A percentile compares a stretch with the other conserved stretches of the same genome.
Evolutionary conservation across 2,888 invertebrate genomes (phyloP).

Genomic region (Geophilus truncorum): DNA sequence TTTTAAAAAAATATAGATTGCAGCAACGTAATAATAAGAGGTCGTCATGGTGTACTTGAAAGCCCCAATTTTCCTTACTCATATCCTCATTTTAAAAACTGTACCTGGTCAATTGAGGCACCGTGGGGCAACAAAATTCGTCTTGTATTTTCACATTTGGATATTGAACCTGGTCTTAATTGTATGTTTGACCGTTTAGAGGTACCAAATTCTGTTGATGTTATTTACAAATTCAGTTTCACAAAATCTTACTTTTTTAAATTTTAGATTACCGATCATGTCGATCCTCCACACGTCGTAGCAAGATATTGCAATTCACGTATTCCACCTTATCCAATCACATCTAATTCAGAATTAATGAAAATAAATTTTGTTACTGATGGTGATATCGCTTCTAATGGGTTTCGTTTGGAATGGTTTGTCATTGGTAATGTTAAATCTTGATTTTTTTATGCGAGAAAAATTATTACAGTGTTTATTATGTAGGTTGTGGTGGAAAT

Average conservation of each 20-base stretch:
- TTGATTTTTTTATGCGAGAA: not conserved
- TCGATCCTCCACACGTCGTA: slow-evolving; percentile 45
- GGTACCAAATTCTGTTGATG: too few species aligned
- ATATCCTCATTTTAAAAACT: slow-evolving; percentile 61
- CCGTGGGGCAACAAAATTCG: slow-evolving; percentile 72
- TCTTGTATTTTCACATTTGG: slow-evolving; percentile 74
- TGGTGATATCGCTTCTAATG: slow-evolving; percentile 53
- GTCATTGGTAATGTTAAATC: slow-evolving; percentile 54
- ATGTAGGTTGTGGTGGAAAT: slow-evolving; percentile 65
- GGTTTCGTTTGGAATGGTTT: slow-evolving; percentile 79
- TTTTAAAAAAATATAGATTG: slow-evolving; percentile 57
- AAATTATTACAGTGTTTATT: slow-evolving; percentile 27
- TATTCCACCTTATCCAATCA: too few species aligned
- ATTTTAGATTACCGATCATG: slow-evolving; percentile 52
- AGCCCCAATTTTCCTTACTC: slow-evolving; percentile 73
- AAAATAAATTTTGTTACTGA: slow-evolving; percentile 65
- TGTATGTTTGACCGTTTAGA: too few species aligned
- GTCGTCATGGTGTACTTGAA: slow-evolving; percentile 69
- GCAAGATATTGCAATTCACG: not conserved
- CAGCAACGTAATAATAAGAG: slow-evolving; percentile 56
- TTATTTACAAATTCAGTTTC: too few species aligned
- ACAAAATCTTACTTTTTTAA: not conserved
- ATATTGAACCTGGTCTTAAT: too few species aligned
- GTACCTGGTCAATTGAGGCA: slow-evolving; percentile 62
- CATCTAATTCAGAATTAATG: slow-evolving; percentile 49